Evolutionary conservation across 1,140 invertebrate species (phyloP), one percentile per base, ranked within the genome.

Genomic region (Portunus trituberculatus): DNA sequence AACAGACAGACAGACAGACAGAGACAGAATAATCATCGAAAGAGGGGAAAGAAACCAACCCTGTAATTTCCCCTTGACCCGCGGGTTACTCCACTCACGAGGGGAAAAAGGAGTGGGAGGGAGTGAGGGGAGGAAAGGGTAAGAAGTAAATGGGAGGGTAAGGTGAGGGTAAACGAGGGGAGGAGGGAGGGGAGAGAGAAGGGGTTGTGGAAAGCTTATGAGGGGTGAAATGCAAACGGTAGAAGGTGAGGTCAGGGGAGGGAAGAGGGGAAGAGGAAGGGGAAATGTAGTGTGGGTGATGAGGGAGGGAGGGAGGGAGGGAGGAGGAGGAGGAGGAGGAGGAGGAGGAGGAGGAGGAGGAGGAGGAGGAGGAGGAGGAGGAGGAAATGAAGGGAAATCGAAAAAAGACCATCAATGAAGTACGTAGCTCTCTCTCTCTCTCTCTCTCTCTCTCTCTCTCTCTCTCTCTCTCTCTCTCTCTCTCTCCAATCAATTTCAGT

Each of bases 1-100:
- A 29, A 88, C n/a, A 88, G 20, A 88, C n/a, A 88, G 86, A 88
- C n/a, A 88, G 86, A 88, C n/a, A 87, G 86, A 87, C 7, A 76
- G 59, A 76, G 59, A 76, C 7, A 88, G 86, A 32, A n/a, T 45
- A 25, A 45, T 45, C 45, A 46, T 10, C 4, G 31, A 88, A 88
- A 88, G 32, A 88, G 45, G 31, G 45, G 31, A 88, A 39, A 76
- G 67, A 76, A 76, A 76, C 67, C 25, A 76, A 76, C 67, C 67
- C 67, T 76, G 6, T 76, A 76, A 76, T 76, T 76, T n/a, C 25
- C 67, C 25, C 20, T n/a, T 76, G 67, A 76, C 67, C 67, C 25
- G 6, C n/a, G 20, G n/a, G 20, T 76, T n/a, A n/a, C 25, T 76
- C 67, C 67, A 76, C n/a, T n/a, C 67, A 76, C 25, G n/a, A 76